Evolutionary conservation across 2,113 vertebrate genomes (phyloP).

Genomic region (Zosterops borbonicus): DNA sequence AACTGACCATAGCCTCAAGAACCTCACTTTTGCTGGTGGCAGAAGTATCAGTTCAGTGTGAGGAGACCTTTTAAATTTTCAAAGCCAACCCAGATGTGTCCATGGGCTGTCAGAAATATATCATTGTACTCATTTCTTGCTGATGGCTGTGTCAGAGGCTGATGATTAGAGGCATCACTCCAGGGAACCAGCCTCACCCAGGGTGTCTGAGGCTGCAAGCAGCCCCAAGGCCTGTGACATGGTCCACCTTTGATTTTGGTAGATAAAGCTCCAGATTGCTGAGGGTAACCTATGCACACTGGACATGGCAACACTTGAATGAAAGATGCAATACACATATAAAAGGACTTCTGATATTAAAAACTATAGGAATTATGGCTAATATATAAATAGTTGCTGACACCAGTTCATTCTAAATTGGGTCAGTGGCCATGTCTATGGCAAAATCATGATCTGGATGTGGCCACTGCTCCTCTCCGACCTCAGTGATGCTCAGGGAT

Average conservation of each 20-base stretch:
- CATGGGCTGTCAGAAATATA: neutral
- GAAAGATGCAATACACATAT: neutral
- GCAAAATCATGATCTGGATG: neutral
- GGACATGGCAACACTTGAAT: neutral
- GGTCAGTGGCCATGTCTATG: neutral
- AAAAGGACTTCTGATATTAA: neutral
- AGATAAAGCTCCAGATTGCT: neutral
- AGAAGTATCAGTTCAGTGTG: neutral
- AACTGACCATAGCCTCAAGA: neutral
- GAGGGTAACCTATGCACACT: rapidly evolving
- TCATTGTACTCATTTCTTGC: neutral
- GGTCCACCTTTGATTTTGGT: neutral
- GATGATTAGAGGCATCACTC: rapidly evolving
- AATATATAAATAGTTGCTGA: neutral
- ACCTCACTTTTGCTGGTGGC: neutral
- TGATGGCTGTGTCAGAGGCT: neutral
- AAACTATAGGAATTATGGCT: neutral
- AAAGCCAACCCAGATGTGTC: neutral
- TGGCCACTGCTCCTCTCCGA: neutral
- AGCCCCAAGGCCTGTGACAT: neutral
- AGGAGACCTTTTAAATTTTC: neutral
- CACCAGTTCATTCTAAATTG: neutral
- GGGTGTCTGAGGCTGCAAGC: neutral
- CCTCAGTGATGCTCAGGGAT: rapidly evolving
- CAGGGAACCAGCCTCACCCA: neutral